Evolutionary conservation across 2,888 invertebrate genomes (phyloP).

Genomic region (Folsomia manolachei): DNA sequence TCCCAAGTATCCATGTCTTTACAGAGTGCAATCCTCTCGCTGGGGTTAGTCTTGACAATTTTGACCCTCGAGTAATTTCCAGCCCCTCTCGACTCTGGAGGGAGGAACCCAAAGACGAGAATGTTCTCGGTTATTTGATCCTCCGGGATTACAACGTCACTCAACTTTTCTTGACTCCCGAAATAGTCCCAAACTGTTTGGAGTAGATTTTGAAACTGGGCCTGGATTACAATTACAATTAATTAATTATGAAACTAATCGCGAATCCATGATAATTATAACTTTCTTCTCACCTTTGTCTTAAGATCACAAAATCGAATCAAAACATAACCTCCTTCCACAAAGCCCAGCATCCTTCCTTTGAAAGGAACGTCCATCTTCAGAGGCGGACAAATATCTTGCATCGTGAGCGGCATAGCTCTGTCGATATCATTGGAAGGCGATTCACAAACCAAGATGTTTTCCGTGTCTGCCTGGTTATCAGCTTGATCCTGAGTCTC

Average conservation of each 20-base stretch:
- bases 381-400: too few species aligned
- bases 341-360: neutral
- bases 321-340: neutral
- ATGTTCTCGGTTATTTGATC: neutral
- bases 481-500: too few species aligned
- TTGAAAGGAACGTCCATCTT: neutral
- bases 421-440: too few species aligned
- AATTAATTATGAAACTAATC: neutral
- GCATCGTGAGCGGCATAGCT: too few species aligned
- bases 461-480: too few species aligned
- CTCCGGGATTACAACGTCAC: neutral
- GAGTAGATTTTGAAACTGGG: neutral
- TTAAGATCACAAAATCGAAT: neutral
- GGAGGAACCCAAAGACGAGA: neutral
- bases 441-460: too few species aligned
- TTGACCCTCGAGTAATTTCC: neutral
- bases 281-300: neutral
- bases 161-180: neutral
- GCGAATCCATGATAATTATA: neutral
- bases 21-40: neutral
- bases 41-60: neutral
- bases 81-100: neutral
- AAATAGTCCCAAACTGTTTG: neutral
- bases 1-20: neutral
- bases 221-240: neutral